These are phyloP conservation scores for Ormyrus thymus DNA, from an alignment of 2,888 invertebrate genomes.

Conservation along the genomic window DNA sequence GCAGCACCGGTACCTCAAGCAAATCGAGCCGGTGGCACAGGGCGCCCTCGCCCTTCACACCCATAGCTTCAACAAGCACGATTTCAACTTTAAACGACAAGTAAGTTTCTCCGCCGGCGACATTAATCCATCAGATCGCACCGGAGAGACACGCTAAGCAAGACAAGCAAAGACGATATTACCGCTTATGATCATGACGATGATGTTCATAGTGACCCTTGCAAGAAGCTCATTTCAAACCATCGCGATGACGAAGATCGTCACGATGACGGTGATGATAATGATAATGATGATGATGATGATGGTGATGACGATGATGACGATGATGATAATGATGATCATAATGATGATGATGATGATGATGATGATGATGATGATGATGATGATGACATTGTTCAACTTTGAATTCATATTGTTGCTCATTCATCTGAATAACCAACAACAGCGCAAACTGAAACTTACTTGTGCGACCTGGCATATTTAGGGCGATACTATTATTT, in stretches of 20 bases:
- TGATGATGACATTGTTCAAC: not conserved
- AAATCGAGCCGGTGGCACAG: slow-evolving; percentile 70
- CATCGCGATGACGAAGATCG: slow-evolving; percentile 7
- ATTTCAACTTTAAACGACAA: slow-evolving; percentile 86
- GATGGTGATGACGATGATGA: not conserved
- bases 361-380: slow-evolving; percentile 21
- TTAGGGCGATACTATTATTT: no score
- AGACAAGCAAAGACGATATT: not conserved
- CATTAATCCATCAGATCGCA: slow-evolving; percentile 85
- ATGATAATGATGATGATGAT: slow-evolving; percentile 1
- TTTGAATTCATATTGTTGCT: not conserved
- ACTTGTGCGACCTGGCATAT: no score
- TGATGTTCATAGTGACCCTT: slow-evolving; percentile 14
- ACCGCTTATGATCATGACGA: slow-evolving; percentile 19
- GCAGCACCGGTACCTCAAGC: slow-evolving; percentile 69
- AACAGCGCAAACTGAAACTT: no score
- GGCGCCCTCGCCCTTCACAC: slow-evolving; percentile 73
- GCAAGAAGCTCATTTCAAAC: not conserved
- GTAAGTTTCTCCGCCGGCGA: slow-evolving; percentile 90
- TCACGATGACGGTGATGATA: slow-evolving; percentile 21
- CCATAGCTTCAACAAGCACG: slow-evolving; percentile 80
- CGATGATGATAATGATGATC: slow-evolving; percentile 8
- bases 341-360: slow-evolving; percentile 2
- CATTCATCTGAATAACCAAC: no score
- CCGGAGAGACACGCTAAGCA: slow-evolving; percentile 22